Conservation (phyloP, 2,113 vertebrate species). For the Carollia perspicillata region DNA sequence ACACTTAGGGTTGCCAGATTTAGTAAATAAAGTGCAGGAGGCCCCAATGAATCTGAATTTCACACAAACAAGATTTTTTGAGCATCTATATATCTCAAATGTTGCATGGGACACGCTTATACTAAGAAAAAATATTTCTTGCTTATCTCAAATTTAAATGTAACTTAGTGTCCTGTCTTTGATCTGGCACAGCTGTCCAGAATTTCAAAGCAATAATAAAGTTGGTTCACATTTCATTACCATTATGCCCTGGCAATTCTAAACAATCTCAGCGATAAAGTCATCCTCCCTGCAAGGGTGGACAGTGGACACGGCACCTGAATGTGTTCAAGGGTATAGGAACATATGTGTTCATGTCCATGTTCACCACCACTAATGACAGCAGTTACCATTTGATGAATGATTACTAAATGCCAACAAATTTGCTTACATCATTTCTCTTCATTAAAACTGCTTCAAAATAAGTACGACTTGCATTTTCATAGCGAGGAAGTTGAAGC, state of each 20-base stretch:
- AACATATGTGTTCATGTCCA: accelerated
- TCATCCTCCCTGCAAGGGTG: not conserved
- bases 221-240: not conserved
- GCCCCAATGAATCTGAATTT: not conserved
- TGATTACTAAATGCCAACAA: not conserved
- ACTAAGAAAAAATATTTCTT: not conserved
- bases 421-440: not conserved
- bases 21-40: not conserved
- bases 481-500: not conserved
- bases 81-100: not conserved
- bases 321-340: not conserved
- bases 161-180: not conserved
- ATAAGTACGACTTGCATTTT: not conserved
- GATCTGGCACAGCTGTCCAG: not conserved
- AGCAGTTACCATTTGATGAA: not conserved
- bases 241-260: not conserved
- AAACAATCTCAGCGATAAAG: not conserved
- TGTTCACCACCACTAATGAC: not conserved
- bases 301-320: not conserved
- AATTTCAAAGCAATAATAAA: slow-evolving; percentile 4
- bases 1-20: not conserved
- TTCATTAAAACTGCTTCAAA: not conserved
- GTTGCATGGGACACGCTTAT: not conserved
- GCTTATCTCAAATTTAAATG: not conserved
- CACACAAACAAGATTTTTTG: not conserved